Base-by-base conservation (phyloP, 2,113 vertebrate genomes). In the Halichoerus grypus region DNA sequence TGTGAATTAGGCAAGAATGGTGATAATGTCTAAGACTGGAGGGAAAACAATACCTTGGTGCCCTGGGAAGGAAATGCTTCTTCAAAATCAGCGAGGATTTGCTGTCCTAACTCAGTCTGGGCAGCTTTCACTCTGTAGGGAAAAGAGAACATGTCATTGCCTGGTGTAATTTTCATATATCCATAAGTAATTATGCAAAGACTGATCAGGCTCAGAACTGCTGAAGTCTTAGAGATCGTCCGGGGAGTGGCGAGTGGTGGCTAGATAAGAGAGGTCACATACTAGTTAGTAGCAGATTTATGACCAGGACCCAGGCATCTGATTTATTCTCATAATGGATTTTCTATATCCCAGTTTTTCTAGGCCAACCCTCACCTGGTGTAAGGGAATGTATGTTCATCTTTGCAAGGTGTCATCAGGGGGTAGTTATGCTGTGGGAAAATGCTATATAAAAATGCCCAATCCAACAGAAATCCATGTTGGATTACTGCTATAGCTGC, bases 21-120 rank as follows among this genome's bases (percentile, higher is more conserved):
- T n/a, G 51, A 82, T 3, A 39, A 28, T 0, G 4, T 11, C 19
- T 24, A 67, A 3, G 12, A 86, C 12, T 0, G 14, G 42, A 81
- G 81, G 71, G 65, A 87, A 97, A 96, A 80, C 4, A 93, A 98
- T 99, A 99, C 99, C 99, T 99, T 99, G 95, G 99, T 99, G 14
- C 99, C 99, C 98, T 99, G 99, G 6, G 99, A 98, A 90, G 99
- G 99, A 98, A 99, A 99, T 0, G 99, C 98, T 98, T 99, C 99
- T 98, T 99, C 99, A 16, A 99, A 99, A 97, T 99, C 99, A 18
- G 99, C 99, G 98, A 99, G 98, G 97, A 99, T 99, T 98, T 99
- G 99, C 94, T 99, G 99, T 26, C 99, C 99, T 98, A 99, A 90
- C 97, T 99, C 99, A 19, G 99, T 99, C 98, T 99, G 99, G 0